Conservation (phyloP, 1,140 invertebrate genomes). For the Cyclina sinensis region DNA sequence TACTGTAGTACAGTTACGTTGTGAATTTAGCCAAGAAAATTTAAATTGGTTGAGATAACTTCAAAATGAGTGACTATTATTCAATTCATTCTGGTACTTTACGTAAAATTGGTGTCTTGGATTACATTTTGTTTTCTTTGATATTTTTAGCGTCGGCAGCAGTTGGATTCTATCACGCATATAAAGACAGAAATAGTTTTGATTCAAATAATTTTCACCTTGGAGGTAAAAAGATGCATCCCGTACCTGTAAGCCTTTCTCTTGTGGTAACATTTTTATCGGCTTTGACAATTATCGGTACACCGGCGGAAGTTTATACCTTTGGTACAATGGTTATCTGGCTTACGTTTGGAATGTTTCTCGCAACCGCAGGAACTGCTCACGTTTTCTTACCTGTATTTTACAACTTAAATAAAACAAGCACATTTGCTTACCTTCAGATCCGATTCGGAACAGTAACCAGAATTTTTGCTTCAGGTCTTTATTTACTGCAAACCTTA, state of each 20-base stretch:
- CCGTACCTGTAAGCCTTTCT: conserved; percentile 85
- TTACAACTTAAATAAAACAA: conserved; percentile 80
- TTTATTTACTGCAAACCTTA: conserved; percentile 87
- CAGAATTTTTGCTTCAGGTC: conserved; percentile 68
- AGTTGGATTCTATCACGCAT: conserved; percentile 93
- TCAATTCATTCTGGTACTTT: too few species aligned
- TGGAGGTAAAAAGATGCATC: conserved; percentile 91
- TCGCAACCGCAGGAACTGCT: conserved; percentile 75
- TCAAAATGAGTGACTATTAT: too few species aligned
- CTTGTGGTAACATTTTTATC: conserved; percentile 94
- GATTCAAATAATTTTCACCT: conserved; percentile 88
- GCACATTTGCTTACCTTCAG: conserved; percentile 92
- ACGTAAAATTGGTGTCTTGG: conserved; percentile 64
- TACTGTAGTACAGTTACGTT: too few species aligned
- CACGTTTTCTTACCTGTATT: conserved; percentile 83
- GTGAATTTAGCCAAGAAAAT: too few species aligned
- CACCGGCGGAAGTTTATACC: conserved; percentile 78
- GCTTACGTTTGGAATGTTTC: conserved; percentile 69
- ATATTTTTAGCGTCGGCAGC: conserved; percentile 85
- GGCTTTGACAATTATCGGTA: conserved; percentile 94
- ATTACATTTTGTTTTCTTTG: conserved; percentile 73
- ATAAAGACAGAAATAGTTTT: conserved; percentile 93
- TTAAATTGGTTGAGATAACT: too few species aligned
- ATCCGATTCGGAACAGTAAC: conserved; percentile 76
- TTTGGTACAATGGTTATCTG: conserved; percentile 78